A percentile compares a stretch with the other conserved stretches of the same genome.
Evolutionary conservation across 2,888 invertebrate genomes (phyloP).

Genomic region (Nephrocerus scutellatus): DNA sequence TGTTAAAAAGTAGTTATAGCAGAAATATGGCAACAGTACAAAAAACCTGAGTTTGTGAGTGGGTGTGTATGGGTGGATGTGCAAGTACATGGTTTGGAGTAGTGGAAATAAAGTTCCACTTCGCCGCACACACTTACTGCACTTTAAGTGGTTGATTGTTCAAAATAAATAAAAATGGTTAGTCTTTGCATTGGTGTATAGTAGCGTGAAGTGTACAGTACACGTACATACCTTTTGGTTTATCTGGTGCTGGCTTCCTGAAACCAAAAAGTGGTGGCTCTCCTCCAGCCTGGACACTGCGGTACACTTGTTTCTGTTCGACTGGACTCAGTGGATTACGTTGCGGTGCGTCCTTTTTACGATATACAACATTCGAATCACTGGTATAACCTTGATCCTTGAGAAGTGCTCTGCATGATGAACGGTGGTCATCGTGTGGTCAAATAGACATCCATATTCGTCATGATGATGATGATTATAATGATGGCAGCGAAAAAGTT

Average conservation of each 20-base stretch:
- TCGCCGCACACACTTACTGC: too few species aligned
- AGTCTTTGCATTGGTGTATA: too few species aligned
- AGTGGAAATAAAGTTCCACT: too few species aligned
- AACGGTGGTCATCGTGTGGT: too few species aligned
- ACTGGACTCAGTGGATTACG: slow-evolving; percentile 65
- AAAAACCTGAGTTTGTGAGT: neutral
- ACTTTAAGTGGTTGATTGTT: too few species aligned
- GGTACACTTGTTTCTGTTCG: slow-evolving; percentile 80
- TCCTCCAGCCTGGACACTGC: slow-evolving; percentile 84
- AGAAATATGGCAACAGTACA: neutral
- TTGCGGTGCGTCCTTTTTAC: slow-evolving; percentile 62
- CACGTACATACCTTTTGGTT: slow-evolving; percentile 60
- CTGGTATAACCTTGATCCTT: slow-evolving; percentile 89
- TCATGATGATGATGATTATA: too few species aligned
- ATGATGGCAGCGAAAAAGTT: too few species aligned
- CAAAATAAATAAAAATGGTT: too few species aligned
- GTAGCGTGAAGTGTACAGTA: too few species aligned
- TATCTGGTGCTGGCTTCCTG: slow-evolving; percentile 81
- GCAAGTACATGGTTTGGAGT: slow-evolving; percentile 1
- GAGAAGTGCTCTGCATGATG: slow-evolving; percentile 63
- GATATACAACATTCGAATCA: slow-evolving; percentile 81
- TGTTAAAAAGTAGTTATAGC: slow-evolving; percentile 3
- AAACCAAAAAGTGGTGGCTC: slow-evolving; percentile 91
- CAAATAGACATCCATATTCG: too few species aligned
- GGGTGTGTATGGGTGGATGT: neutral